Percentiles rank a stretch among this genome's conserved stretches.
These are phyloP conservation scores for Andrena fulva DNA, from an alignment of 2,888 invertebrate species.

Conservation along the genomic window DNA sequence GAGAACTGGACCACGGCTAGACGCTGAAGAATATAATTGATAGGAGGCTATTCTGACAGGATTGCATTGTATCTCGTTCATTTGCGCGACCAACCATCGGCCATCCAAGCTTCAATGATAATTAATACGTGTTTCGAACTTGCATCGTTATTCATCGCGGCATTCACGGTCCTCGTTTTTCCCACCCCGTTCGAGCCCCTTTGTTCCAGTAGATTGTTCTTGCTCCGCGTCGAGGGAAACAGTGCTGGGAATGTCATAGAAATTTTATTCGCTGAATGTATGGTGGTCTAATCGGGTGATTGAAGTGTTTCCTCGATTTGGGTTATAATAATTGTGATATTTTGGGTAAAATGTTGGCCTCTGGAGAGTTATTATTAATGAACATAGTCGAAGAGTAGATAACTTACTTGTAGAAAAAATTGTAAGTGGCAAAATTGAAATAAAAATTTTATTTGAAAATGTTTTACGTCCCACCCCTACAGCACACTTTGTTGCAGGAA, in stretches of 20 bases:
- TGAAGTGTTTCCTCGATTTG: conserved; percentile 12
- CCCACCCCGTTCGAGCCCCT: not conserved
- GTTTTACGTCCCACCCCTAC: too few relatives aligned
- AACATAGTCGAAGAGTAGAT: too few relatives aligned
- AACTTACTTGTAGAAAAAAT: too few relatives aligned
- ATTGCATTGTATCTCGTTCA: conserved; percentile 43
- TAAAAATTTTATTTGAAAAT: too few relatives aligned
- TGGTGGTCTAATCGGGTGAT: not conserved
- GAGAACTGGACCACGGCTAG: conserved; percentile 39
- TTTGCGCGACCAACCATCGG: conserved; percentile 20
- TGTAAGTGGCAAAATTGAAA: too few relatives aligned
- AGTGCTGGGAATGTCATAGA: not conserved
- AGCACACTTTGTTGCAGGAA: too few relatives aligned
- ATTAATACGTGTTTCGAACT: conserved; percentile 55
- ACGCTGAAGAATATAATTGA: conserved; percentile 65
- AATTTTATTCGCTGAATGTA: conserved; percentile 5
- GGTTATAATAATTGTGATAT: not conserved
- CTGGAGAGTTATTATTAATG: not conserved
- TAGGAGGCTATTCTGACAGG: conserved; percentile 64
- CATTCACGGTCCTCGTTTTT: not conserved
- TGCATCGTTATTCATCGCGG: conserved; percentile 48
- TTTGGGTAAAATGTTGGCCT: not conserved
- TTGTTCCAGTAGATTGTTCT: conserved; percentile 1
- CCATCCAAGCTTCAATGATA: conserved; percentile 30
- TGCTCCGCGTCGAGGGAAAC: not conserved